A percentile compares a stretch with the other conserved stretches of the same genome.
Evolutionary conservation across 2,888 invertebrate species (phyloP).

Genomic region (Lapara coniferarum): DNA sequence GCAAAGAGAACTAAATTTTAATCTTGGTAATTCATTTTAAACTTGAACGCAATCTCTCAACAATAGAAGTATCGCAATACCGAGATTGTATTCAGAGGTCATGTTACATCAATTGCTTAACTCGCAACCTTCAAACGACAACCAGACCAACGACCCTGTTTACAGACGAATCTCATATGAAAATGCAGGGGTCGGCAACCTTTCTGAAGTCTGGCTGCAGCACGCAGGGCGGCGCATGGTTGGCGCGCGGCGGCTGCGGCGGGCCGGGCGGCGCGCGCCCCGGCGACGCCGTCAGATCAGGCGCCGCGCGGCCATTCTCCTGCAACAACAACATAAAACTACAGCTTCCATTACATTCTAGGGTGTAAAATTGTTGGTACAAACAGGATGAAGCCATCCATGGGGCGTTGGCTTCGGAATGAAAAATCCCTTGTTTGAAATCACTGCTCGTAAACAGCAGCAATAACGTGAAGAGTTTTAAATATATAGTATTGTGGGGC

Average conservation of each 20-base stretch:
- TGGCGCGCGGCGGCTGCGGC: conserved; percentile 86
- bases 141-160: not conserved
- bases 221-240: conserved; percentile 90
- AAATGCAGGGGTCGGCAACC: conserved; percentile 53
- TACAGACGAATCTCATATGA: not conserved
- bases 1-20: no score
- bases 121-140: not conserved
- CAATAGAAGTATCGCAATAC: no score
- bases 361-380: not conserved
- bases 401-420: no score
- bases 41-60: not conserved
- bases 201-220: conserved; percentile 97
- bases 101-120: not conserved
- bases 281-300: conserved; percentile 95
- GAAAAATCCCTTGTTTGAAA: no score
- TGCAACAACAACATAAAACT: conserved; percentile 56
- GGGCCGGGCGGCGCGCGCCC: conserved; percentile 90
- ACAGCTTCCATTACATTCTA: not conserved
- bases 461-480: no score
- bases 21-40: not conserved
- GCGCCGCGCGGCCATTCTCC: conserved; percentile 96
- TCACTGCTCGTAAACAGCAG: no score
- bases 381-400: no score
- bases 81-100: not conserved
- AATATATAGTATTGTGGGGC: no score